Evolutionary conservation across 2,113 vertebrate species (phyloP), one percentile per base, ranked within the genome.

Genomic region (Dolichallabes microphthalmus): DNA sequence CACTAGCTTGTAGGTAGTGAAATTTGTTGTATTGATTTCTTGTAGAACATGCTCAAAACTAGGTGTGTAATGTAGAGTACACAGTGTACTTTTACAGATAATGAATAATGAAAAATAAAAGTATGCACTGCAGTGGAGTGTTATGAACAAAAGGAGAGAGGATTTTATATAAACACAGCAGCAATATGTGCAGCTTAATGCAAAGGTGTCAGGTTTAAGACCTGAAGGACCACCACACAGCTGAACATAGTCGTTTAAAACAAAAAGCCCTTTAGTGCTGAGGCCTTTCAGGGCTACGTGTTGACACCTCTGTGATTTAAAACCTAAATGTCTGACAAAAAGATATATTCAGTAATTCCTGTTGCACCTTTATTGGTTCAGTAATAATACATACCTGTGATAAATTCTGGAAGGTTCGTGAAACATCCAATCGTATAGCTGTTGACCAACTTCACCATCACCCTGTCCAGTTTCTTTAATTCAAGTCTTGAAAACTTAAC

Each of bases 381-480:
- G 91, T 92, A 92, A 95, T 90, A 92, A 93, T 88, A 95, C 93
- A 93, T 89, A 90, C 93, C 89, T 92, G 90, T 90, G 91, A 90
- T 89, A 94, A 93, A 94, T 93, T 58, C 88, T 90, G 91, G 91
- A 93, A 93, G 93, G 93, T 91, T 94, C 91, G 91, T 92, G 88
- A 90, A 92, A 90, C 74, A 66, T 79, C 79, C 78, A 83, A 64
- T 80, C 55, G 63, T 66, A 90, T 84, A 85, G 78, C 84, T 90
- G 91, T 90, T 91, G 88, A 89, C 80, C 86, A 45, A 91, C 88
- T 85, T 88, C 86, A 50, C 84, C 35, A 74, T 73, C 82, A 66
- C 82, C 89, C 89, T 89, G 88, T 82, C 89, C 89, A 90, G 87
- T 88, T 86, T 91, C 85, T 92, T 90, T 83, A 89, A 87, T 94